Evolutionary conservation across 2,113 vertebrate species (phyloP).

Genomic region (Atrichornis clamosus): DNA sequence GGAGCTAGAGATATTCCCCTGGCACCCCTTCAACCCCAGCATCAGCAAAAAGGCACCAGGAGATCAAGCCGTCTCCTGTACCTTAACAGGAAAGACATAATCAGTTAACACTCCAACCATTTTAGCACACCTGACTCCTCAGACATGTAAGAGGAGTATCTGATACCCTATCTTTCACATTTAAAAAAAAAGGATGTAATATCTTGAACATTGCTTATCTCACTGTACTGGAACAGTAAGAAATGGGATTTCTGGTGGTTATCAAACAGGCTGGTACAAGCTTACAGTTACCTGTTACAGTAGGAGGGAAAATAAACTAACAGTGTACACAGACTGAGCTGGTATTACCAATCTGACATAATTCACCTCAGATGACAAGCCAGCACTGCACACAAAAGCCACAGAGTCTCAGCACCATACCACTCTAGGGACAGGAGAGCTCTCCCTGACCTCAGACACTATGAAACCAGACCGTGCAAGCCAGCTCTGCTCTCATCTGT

Average conservation of each 20-base stretch:
- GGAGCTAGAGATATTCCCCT: neutral
- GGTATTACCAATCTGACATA: neutral
- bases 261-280: neutral
- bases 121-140: neutral
- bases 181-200: neutral
- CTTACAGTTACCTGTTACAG: neutral
- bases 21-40: neutral
- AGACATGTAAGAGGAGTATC: neutral
- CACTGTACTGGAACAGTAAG: neutral
- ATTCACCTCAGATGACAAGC: neutral
- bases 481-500: neutral
- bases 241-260: neutral
- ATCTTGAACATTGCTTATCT: neutral
- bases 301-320: neutral
- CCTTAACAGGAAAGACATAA: neutral
- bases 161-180: neutral
- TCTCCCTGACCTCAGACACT: neutral
- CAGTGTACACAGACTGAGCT: neutral
- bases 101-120: neutral
- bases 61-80: neutral
- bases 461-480: neutral
- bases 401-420: neutral
- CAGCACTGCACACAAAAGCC: neutral
- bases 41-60: neutral
- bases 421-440: rapidly evolving